These are phyloP conservation scores for Calidris pugnax DNA, from an alignment of 2,113 vertebrate species.

Conservation along the genomic window DNA sequence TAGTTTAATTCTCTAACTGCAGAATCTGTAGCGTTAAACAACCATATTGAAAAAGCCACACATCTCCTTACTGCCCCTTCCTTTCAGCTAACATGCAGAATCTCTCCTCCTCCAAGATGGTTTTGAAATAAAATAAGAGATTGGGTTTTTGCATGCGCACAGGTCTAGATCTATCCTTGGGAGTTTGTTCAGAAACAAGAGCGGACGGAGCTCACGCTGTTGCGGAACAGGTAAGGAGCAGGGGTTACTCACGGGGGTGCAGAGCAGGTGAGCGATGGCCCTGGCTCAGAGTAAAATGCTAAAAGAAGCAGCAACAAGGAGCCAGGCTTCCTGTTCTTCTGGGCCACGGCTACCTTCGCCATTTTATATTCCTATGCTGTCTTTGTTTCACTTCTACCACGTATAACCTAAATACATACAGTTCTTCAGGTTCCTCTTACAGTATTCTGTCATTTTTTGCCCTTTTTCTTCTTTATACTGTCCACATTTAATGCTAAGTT, in stretches of 20 bases:
- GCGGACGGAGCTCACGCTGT: neutral
- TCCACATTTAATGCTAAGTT: neutral
- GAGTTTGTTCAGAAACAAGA: neutral
- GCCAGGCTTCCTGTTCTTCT: neutral
- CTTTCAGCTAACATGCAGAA: neutral
- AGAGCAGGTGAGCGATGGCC: neutral
- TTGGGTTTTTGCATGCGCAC: too few relatives aligned
- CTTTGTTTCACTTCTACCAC: neutral
- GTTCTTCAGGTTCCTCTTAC: neutral
- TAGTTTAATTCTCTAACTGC: neutral
- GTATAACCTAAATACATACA: neutral
- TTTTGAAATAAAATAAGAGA: neutral
- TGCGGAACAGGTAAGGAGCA: neutral
- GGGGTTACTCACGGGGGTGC: neutral
- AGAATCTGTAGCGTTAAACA: neutral
- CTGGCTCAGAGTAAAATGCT: neutral
- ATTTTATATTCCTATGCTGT: neutral
- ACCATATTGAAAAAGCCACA: neutral
- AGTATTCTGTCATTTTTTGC: neutral
- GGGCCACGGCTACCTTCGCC: neutral
- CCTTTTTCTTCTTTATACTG: neutral
- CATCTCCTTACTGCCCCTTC: neutral
- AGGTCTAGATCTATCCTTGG: neutral
- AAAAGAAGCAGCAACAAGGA: neutral
- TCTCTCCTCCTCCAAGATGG: neutral